A percentile compares a stretch with the other conserved stretches of the same genome.
These are phyloP conservation scores for Gallinago paraguaiae DNA, from an alignment of 2,113 vertebrate genomes.

Conservation along the genomic window DNA sequence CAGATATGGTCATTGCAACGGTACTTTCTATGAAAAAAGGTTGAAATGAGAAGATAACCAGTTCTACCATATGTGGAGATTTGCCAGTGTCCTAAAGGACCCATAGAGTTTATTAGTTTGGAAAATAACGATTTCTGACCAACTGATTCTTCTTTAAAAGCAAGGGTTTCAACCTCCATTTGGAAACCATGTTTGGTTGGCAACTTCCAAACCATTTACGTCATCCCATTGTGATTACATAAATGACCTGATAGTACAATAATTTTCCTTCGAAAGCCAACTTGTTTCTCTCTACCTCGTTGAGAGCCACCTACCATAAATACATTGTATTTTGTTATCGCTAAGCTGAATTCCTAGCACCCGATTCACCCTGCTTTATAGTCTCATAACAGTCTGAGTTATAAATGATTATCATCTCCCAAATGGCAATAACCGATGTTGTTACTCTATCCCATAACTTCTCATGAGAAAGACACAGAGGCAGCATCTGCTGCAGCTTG, in stretches of 20 bases:
- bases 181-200: background rate
- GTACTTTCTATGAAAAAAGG: background rate
- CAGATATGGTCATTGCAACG: background rate
- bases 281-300: background rate
- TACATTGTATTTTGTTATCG: slow-evolving; percentile 15
- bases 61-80: background rate
- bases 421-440: background rate
- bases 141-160: no score
- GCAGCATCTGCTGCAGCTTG: background rate
- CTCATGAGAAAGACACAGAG: background rate
- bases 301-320: slow-evolving; percentile 11
- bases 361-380: slow-evolving; percentile 12
- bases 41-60: background rate
- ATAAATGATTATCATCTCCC: slow-evolving; percentile 36
- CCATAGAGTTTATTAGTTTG: background rate
- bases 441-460: slow-evolving; percentile 8
- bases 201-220: background rate
- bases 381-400: slow-evolving; percentile 14
- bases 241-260: background rate
- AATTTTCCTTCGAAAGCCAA: background rate
- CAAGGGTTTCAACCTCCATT: background rate
- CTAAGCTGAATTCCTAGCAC: slow-evolving; percentile 10
- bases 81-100: background rate
- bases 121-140: no score
- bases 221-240: background rate